A percentile compares a stretch with the other conserved stretches of the same genome.
These are phyloP conservation scores for Phoxinus dragarum DNA, from an alignment of 2,797 vertebrate genomes.

Conservation along the genomic window DNA sequence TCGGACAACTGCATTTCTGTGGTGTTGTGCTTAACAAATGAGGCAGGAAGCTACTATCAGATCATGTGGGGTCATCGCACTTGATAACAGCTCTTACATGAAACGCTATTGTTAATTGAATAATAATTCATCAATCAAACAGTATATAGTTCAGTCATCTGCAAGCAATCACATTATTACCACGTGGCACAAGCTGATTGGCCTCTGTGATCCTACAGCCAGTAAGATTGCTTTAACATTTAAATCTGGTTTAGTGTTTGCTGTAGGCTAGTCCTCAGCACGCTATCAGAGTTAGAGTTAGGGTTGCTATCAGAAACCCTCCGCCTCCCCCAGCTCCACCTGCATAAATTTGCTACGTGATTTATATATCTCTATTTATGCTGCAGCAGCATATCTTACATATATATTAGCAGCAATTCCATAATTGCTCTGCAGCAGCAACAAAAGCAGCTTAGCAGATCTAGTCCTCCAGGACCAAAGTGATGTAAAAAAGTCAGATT, in stretches of 20 bases:
- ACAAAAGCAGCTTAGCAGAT: background rate
- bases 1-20: background rate
- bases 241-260: background rate
- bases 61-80: background rate
- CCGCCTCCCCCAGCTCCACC: background rate
- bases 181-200: background rate
- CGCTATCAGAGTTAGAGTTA: background rate
- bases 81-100: background rate
- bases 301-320: background rate
- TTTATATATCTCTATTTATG: background rate
- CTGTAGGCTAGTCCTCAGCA: background rate
- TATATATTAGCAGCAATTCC: background rate
- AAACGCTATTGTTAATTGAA: background rate
- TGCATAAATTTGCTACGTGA: background rate
- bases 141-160: background rate
- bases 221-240: background rate
- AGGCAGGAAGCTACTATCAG: conserved; percentile 6
- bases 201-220: background rate
- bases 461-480: background rate
- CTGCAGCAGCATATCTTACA: background rate
- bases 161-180: background rate
- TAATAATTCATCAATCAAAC: background rate
- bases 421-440: background rate
- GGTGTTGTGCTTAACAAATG: background rate
- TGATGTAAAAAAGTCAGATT: background rate